Percentiles rank a stretch among this genome's conserved stretches.
phyloP scores from a whole-genome alignment of 2,113 vertebrate genomes.

The Hypanus sabinus region DNA sequence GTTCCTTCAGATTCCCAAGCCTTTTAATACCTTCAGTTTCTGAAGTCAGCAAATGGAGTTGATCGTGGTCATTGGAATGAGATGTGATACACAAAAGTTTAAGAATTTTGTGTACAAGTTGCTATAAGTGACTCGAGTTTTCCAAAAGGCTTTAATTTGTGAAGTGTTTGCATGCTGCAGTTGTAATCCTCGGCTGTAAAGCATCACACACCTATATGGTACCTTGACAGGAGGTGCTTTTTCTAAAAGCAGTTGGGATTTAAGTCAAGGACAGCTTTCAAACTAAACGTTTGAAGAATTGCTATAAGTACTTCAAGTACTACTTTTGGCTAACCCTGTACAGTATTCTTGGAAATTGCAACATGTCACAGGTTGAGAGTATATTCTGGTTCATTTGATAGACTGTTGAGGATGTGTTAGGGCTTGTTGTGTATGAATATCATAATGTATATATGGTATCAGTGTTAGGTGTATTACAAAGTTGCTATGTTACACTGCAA shows the following conservation, averaged over 20 bases:
- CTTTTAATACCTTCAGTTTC: slow-evolving; percentile 50
- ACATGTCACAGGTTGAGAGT: slow-evolving; percentile 75
- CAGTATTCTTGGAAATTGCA: slow-evolving; percentile 73
- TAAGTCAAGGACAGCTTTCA: slow-evolving; percentile 58
- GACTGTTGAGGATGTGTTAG: slow-evolving; percentile 86
- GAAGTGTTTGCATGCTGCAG: slow-evolving; percentile 97
- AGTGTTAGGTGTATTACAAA: slow-evolving; percentile 96
- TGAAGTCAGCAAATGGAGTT: slow-evolving; percentile 45
- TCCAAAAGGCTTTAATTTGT: slow-evolving; percentile 61
- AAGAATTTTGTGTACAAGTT: slow-evolving; percentile 67
- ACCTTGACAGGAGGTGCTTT: slow-evolving; percentile 61
- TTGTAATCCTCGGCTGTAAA: slow-evolving; percentile 80
- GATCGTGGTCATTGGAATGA: slow-evolving; percentile 54
- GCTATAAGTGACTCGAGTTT: slow-evolving; percentile 59
- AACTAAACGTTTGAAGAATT: slow-evolving; percentile 55
- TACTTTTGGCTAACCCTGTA: slow-evolving; percentile 86
- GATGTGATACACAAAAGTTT: slow-evolving; percentile 55
- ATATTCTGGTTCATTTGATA: slow-evolving; percentile 72
- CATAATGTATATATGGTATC: slow-evolving; percentile 93
- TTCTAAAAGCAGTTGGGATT: slow-evolving; percentile 62
- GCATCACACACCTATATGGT: slow-evolving; percentile 75
- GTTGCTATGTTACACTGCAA: slow-evolving; percentile 95
- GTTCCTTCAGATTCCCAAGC: slow-evolving; percentile 47
- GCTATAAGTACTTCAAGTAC: slow-evolving; percentile 83
- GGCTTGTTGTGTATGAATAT: slow-evolving; percentile 91